Base-by-base conservation (phyloP, 2,888 invertebrate species). In the Eurois occulta region DNA sequence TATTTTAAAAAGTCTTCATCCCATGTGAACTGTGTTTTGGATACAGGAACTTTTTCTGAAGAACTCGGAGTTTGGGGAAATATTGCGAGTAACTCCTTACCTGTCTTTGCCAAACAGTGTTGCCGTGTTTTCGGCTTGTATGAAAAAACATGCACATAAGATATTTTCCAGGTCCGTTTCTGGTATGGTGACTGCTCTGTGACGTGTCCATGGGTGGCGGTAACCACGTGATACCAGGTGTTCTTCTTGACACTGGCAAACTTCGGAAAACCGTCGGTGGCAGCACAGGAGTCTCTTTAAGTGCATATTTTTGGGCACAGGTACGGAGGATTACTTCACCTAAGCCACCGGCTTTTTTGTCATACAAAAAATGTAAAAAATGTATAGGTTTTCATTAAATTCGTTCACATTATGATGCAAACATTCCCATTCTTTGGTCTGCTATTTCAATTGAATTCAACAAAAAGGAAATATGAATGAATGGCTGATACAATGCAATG, bases 401-500 rank as follows among this genome's bases (percentile, higher is more conserved):
- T 48, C 8, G 41, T 48, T 28, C 41, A 16, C 52, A 66, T 48
- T 48, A 60, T 62, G 48, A 79, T 58, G 58, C 75, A 78, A 76
- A 38, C 55, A 65, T 38, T 73, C 7, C 52, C 48, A 77, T 84
- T 81, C 81, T 76, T 48, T 52, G 71, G 75, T 48, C 41, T 69
- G 28, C 60, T 28, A 71, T 75, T 79, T 84, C 75, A 88, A 86
- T 86, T 80, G 84, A 87, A 84, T 75, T 62, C 21, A 74, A 85
- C 69, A 77, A 78, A 75, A 82, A 80, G 71, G 75, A 88, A 84
- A 74, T 80, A 66, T 62, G 60, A 78, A 85, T 78, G 78, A 72
- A 78, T 43, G 60, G 67, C 46, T 48, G 70, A 73, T 75, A 71
- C 82, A 70, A 64, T 77, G 74, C 62, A 48, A 55, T 65, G 75